Base-by-base conservation (phyloP, 2,797 vertebrate genomes). In the Diplodus puntazzo region DNA sequence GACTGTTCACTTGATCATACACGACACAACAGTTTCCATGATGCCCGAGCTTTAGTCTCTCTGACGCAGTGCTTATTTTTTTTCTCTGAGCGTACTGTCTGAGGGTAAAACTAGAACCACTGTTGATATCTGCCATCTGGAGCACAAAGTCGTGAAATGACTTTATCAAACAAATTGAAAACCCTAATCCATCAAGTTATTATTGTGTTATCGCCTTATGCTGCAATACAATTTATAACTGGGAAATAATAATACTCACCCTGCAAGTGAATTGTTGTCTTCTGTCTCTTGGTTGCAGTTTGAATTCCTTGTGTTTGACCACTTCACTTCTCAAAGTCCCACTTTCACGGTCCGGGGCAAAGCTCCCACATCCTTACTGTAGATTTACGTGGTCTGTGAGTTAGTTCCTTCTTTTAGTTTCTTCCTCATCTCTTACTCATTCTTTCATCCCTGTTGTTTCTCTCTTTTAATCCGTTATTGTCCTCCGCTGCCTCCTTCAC, bases 401-500 rank as follows among this genome's bases (percentile, higher is more conserved):
- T 77, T 21, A 53, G 34, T 75, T 72, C 65, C 54, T 74, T 71
- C 45, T 45, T 69, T 61, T 68, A 73, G 46, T 82, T 82, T 82
- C 75, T 73, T 79, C 63, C 46, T 81, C 74, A 75, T 86, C 62
- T 2, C 68, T 75, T 67, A 3, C 73, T 78, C 58, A 68, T 81
- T 48, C 65, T 71, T 84, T 54, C 13, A 45, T 71, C 64, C 71
- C 43, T 11, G 45, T 73, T 57, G 60, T 64, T 75, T 83, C 59
- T 81, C 61, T 85, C 84, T 78, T 86, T 87, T 87, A 90, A 89
- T 93, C 91, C 80, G 58, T 82, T 67, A 75, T 77, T 82, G 90
- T 92, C 83, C 86, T 93, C 80, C 57, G 54, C 82, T 64, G 81
- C 87, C 79, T 93, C 83, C 87, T 89, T 87, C 43, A 7, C 88